phyloP scores from a whole-genome alignment of 2,113 vertebrate species.

The Tringa solitaria region DNA sequence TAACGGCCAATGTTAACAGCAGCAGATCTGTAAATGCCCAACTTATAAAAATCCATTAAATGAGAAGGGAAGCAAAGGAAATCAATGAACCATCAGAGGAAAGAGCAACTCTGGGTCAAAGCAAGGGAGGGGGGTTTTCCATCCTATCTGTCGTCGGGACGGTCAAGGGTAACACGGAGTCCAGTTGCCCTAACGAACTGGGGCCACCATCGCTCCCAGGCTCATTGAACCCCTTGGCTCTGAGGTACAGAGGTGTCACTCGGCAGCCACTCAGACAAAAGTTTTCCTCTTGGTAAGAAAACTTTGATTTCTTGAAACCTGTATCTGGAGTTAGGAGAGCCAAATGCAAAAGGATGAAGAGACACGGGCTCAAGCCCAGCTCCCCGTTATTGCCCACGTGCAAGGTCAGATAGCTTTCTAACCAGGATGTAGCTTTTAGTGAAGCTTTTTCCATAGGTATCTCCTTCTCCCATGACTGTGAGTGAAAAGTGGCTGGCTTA shows the following conservation, averaged over 20 bases:
- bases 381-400: neutral
- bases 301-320: neutral
- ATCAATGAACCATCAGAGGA: neutral
- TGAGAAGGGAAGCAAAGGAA: neutral
- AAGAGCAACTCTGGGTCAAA: conserved; percentile 11
- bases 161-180: neutral
- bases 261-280: neutral
- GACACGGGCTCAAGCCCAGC: neutral
- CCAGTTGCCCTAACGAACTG: neutral
- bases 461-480: neutral
- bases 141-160: neutral
- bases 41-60: conserved; percentile 23
- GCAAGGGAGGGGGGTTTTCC: neutral
- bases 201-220: neutral
- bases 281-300: neutral
- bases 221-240: neutral
- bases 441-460: neutral
- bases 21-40: conserved; percentile 43
- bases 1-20: neutral
- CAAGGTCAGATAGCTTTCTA: neutral
- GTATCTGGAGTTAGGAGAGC: neutral
- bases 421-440: neutral
- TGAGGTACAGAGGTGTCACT: neutral
- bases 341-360: neutral
- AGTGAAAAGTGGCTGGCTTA: neutral